Evolutionary conservation across 2,113 vertebrate genomes (phyloP), one percentile per base, ranked within the genome.

Genomic region (Grammomys dolichurus): DNA sequence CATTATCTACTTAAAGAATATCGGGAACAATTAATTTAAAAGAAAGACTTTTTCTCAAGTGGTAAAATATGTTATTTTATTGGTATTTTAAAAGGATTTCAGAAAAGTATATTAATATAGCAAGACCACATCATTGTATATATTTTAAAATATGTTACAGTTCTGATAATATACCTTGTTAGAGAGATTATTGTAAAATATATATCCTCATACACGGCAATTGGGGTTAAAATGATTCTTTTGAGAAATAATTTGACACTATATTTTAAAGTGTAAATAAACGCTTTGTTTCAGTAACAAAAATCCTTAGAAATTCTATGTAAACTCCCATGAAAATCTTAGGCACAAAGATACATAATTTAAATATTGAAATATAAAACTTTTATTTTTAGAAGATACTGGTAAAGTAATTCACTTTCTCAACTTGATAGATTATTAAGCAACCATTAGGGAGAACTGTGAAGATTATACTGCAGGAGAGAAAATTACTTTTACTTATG

Each of bases 401-500:
- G 19, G 36, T 58, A 80, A 91, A 93, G 5, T 69, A 60, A 93
- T 28, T 48, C 43, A 95, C 36, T 75, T 4, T 56, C 43, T 80
- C 91, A 54, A 80, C 33, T 72, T 92, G 88, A 75, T 87, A 63
- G 24, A 81, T 89, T 92, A 89, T 93, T 54, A 48, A 76, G 36
- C 7, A 81, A 67, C 40, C 88, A 77, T 91, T 81, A 90, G 70
- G 65, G 51, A 92, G 67, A 87, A 94, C 75, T 90, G 81, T 82
- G 43, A 90, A 81, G 65, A 76, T 89, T 89, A 72, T 51, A 7
- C 89, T 82, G n/a, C 67, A 94, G 20, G 2, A 95, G 31, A 69
- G 56, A 90, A 94, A 90, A 92, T 86, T 92, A 24, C 40, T 92
- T 90, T 33, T 92, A 48, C 28, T 94, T 94, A 76, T 69, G 33